Percentiles rank a stretch among this genome's conserved stretches.
Conservation (phyloP, 64 coral and sea anemone species). For the Pachyseris speciosa region DNA sequence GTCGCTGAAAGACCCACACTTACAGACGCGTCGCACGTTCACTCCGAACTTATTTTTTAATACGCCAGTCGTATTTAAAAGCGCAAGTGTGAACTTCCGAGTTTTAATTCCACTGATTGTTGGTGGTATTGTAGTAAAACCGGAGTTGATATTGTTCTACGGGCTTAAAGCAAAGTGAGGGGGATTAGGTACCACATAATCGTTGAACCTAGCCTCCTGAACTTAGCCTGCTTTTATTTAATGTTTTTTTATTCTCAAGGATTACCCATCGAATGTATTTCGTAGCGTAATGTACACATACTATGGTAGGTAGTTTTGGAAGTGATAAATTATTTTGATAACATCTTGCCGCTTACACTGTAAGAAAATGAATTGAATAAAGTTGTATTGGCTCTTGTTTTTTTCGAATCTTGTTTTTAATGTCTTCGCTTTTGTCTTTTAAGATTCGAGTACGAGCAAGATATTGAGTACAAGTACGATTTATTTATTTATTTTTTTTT, state of each 20-base stretch:
- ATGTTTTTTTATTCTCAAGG: neutral
- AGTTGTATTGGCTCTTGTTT: no score
- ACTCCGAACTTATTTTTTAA: neutral
- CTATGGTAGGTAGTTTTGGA: neutral
- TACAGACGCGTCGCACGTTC: neutral
- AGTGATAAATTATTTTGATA: slow-evolving; percentile 28
- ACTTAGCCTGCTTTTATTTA: neutral
- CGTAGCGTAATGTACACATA: neutral
- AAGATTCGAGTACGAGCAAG: no score
- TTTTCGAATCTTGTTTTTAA: no score
- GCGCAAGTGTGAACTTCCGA: neutral
- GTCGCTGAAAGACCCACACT: neutral
- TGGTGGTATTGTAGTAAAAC: neutral
- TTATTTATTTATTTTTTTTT: no score
- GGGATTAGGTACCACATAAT: neutral
- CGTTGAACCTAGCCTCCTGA: neutral
- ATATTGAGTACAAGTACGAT: no score
- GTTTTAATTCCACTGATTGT: neutral
- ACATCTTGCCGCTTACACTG: neutral
- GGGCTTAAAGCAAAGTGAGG: no score
- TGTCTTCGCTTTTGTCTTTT: no score
- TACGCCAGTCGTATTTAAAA: neutral
- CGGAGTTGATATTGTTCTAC: no score
- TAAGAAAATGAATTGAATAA: slow-evolving; percentile 20
- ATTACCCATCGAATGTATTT: neutral